Base-by-base conservation (phyloP, 2,113 vertebrate species). In the Lucifuga dentata region DNA sequence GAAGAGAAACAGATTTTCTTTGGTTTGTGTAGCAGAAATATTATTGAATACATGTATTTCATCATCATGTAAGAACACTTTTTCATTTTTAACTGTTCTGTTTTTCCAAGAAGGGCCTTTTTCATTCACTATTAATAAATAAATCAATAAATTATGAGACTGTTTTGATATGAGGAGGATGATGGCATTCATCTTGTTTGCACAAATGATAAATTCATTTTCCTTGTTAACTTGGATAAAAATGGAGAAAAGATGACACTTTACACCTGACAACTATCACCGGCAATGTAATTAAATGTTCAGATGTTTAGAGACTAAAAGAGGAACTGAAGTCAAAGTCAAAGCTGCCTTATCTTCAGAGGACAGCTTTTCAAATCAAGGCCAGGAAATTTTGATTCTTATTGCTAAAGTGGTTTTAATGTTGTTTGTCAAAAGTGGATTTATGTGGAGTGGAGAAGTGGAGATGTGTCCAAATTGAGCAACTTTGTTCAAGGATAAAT, bases 201-300 rank as follows among this genome's bases (percentile, higher is more conserved):
- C 29, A 59, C 26, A 69, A 66, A 65, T 62, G 19, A 70, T 32
- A 17, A 36, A 41, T 39, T 48, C 0, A 52, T 56, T 33, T 66
- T 52, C 46, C 38, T 49, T 9, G 43, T 66, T 38, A 58, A 39
- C 5, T 5, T 35, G n/a, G 32, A 33, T 17, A 51, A 46, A 21
- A 16, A n/a, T 15, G 12, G 26, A 29, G 38, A 40, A 15, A 66
- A n/a, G 38, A 68, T 49, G 60, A 74, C 66, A 72, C 50, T 73
- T 36, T n/a, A n/a, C 45, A 77, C 62, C 76, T 68, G 65, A 48
- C 33, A 87, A 55, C 60, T 51, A 73, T 57, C 44, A 44, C 43
- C 44, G 36, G 53, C 26, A 21, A 48, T 17, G 20, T 63, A 61
- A 84, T 86, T 76, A 88, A 73, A 84, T 56, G 68, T 73, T 84